Evolutionary conservation across 2,888 invertebrate genomes (phyloP), one percentile per base, ranked within the genome.

Genomic region (Andrena hattorfiana): DNA sequence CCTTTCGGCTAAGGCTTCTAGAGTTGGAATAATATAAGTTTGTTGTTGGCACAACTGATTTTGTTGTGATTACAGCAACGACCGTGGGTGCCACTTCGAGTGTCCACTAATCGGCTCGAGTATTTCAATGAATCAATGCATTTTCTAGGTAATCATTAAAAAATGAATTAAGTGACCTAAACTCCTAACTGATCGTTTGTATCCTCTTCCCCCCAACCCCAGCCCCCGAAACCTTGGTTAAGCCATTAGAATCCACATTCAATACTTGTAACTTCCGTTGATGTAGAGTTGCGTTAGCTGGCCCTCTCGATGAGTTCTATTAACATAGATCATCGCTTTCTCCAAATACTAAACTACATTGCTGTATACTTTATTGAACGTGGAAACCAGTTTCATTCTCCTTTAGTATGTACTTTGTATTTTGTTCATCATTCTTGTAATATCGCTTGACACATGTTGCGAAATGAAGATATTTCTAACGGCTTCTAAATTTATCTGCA

Each of bases 31-130:
- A 84, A 70, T 81, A 78, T 81, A 85, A 90, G 88, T 92, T 89
- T 92, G 93, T 93, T 92, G 92, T 94, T 92, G 93, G 94, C 93
- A 94, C 94, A 94, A 92, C 94, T 94, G 90, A 94, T 94, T 94
- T 93, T 94, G 94, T 94, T 94, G 94, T 94, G 93, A 94, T 94
- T 94, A 93, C 94, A 94, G 94, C 93, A 94, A 92, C 89, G 92
- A 91, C 93, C 94, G 92, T 88, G 92, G 94, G 91, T 93, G 94
- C 93, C 90, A 92, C 92, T 90, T 91, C 92, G 90, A 92, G 93
- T 93, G 93, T 93, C 93, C 93, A 92, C 93, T 93, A 92, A 91
- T 93, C 93, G 92, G 93, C 93, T 93, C 92, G 91, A 93, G 93
- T 93, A 93, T 92, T 93, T 92, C 91, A 93, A 93, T 93, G 93